Conservation (phyloP, 2,888 invertebrate species). For the Parnassius apollo region DNA sequence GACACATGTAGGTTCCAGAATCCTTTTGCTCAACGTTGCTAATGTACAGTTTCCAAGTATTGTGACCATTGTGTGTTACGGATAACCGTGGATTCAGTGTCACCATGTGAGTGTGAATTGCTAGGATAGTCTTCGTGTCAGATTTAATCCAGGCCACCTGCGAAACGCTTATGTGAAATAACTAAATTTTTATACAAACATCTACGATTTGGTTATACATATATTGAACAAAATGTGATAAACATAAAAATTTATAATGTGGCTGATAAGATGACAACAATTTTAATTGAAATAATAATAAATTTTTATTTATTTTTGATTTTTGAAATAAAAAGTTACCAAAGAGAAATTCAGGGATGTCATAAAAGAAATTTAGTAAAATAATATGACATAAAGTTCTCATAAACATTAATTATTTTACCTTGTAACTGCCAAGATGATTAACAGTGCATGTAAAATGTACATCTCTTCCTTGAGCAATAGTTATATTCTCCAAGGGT, state of each 20-base stretch:
- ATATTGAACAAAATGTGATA: too few relatives aligned
- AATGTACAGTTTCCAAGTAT: conserved; percentile 95
- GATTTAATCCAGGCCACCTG: conserved; percentile 97
- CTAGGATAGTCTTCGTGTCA: conserved; percentile 92
- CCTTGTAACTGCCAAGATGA: conserved; percentile 92
- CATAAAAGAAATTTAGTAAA: neutral
- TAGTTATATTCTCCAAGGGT: conserved; percentile 91
- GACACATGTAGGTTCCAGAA: conserved; percentile 96
- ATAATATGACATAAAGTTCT: neutral
- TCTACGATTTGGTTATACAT: too few relatives aligned
- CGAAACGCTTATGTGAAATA: conserved; percentile 23
- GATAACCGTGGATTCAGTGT: conserved; percentile 91
- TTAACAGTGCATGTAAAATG: conserved; percentile 95
- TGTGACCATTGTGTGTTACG: conserved; percentile 95
- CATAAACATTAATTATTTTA: conserved; percentile 43
- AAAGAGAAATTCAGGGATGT: neutral
- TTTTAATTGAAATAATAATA: neutral
- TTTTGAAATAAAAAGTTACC: neutral
- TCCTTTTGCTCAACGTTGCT: conserved; percentile 93
- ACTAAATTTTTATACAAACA: too few relatives aligned
- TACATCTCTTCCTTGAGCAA: conserved; percentile 92
- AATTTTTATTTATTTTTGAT: neutral
- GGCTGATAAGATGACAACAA: too few relatives aligned
- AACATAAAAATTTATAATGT: too few relatives aligned
- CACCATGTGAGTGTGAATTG: conserved; percentile 94